Percentiles rank a stretch among this genome's conserved stretches.
Evolutionary conservation across 2,888 invertebrate species (phyloP).

Genomic region (Callosobruchus maculatus): DNA sequence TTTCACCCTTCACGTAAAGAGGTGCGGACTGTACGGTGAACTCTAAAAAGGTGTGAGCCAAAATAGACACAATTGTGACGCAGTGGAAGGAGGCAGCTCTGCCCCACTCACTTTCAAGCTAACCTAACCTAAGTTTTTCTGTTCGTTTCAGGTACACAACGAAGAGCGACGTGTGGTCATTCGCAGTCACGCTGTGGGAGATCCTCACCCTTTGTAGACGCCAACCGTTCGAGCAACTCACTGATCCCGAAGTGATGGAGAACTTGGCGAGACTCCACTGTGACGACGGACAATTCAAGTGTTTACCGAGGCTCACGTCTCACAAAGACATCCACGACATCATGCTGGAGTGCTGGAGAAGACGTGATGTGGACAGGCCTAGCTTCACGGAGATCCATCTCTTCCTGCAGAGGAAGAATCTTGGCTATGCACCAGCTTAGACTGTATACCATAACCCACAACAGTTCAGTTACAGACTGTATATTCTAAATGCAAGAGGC

Average conservation of each 20-base stretch:
- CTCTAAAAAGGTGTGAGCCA: too few species aligned
- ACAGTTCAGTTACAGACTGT: too few species aligned
- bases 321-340: conserved; percentile 76
- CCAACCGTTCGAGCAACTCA: conserved; percentile 72
- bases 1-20: too few species aligned
- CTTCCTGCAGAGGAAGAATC: conserved; percentile 72
- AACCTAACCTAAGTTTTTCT: background rate
- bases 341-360: conserved; percentile 82
- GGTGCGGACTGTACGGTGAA: too few species aligned
- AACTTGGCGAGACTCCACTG: conserved; percentile 71
- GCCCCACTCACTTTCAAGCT: too few species aligned
- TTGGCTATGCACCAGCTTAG: conserved; percentile 57
- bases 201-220: conserved; percentile 74
- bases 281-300: conserved; percentile 59
- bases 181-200: conserved; percentile 85
- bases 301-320: conserved; percentile 60
- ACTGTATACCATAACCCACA: too few species aligned
- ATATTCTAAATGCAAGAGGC: too few species aligned
- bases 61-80: too few species aligned
- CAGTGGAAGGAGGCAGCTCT: too few species aligned
- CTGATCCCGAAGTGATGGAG: conserved; percentile 76
- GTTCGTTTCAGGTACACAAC: conserved; percentile 62
- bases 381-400: conserved; percentile 78
- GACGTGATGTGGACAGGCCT: conserved; percentile 71
- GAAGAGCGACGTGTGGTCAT: conserved; percentile 89